phyloP scores from a whole-genome alignment of 2,113 vertebrate species.

The Ginglymostoma cirratum region DNA sequence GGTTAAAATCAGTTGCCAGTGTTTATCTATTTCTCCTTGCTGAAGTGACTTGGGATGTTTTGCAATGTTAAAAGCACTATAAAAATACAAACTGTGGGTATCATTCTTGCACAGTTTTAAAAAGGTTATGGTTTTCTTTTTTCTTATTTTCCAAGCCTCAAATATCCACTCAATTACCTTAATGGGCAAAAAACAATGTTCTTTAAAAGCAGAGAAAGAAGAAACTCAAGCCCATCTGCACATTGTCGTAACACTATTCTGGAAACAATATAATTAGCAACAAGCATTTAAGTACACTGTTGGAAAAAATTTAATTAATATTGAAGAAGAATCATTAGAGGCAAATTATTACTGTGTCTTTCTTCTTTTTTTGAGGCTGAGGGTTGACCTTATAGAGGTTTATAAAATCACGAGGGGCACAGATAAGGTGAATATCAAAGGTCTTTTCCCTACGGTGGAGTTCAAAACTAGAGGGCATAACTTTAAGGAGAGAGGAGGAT shows the following conservation, averaged over 20 bases:
- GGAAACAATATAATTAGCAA: neutral
- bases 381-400: too few species aligned
- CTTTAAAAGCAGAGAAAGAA: neutral
- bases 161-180: neutral
- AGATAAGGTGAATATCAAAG: too few species aligned
- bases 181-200: neutral
- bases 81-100: neutral
- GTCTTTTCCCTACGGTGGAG: too few species aligned
- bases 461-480: too few species aligned
- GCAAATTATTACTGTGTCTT: too few species aligned
- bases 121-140: neutral
- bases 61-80: neutral
- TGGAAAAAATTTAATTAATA: neutral
- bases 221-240: neutral
- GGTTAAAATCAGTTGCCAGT: neutral
- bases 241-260: neutral
- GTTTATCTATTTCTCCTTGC: neutral
- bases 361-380: too few species aligned
- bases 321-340: too few species aligned
- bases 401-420: too few species aligned
- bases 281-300: neutral
- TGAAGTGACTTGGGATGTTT: neutral
- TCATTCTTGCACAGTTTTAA: neutral
- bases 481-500: too few species aligned
- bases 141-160: neutral